Percentiles rank a stretch among this genome's conserved stretches.
These are phyloP conservation scores for Dendroctonus valens DNA, from an alignment of 1,140 invertebrate species.

Conservation along the genomic window DNA sequence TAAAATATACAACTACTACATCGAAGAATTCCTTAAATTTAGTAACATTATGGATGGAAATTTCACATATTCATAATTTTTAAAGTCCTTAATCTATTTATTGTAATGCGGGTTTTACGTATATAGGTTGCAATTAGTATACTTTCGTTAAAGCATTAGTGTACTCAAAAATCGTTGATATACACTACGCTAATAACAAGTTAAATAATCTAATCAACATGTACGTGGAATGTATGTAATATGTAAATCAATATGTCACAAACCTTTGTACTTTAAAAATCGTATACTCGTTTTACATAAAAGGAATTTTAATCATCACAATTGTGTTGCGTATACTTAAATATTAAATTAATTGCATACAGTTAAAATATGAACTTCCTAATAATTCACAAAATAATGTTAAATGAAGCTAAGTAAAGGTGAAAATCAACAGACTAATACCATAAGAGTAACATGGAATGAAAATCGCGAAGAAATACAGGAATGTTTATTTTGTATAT, in stretches of 20 bases:
- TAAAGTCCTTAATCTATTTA: conserved; percentile 42
- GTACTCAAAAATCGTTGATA: conserved; percentile 25
- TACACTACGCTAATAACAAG: not conserved
- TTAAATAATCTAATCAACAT: not conserved
- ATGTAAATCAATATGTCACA: conserved; percentile 11
- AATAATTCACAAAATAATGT: too few relatives aligned
- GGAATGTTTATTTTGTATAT: too few relatives aligned
- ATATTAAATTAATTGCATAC: not conserved
- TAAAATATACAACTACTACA: conserved; percentile 10
- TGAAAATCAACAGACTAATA: not conserved
- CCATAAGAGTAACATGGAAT: not conserved
- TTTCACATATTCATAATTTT: conserved; percentile 34
- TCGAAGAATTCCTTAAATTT: conserved; percentile 24
- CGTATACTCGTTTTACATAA: conserved; percentile 17
- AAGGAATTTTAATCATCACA: conserved; percentile 1
- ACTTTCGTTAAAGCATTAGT: conserved; percentile 34
- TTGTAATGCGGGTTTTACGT: conserved; percentile 47
- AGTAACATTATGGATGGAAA: conserved; percentile 43
- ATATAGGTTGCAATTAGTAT: conserved; percentile 50
- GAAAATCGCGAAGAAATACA: not conserved
- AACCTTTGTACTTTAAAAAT: conserved; percentile 25
- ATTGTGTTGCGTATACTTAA: conserved; percentile 2
- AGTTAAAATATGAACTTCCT: not conserved
- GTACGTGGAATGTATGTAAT: not conserved
- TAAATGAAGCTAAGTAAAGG: too few relatives aligned